These are phyloP conservation scores for Pseudopipra pipra DNA, from an alignment of 2,113 vertebrate genomes.

Conservation along the genomic window DNA sequence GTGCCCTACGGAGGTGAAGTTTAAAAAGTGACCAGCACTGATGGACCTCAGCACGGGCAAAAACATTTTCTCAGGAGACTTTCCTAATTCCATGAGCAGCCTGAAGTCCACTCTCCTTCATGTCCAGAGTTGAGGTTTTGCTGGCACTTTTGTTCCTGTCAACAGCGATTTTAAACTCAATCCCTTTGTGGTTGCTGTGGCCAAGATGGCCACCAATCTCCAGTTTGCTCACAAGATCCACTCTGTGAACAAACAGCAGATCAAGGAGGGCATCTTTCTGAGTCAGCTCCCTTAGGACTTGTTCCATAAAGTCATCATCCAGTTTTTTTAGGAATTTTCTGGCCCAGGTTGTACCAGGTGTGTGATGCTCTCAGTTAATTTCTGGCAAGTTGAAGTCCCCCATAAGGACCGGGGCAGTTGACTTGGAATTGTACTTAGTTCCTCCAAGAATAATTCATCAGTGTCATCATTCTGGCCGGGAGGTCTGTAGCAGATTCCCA, in stretches of 20 bases:
- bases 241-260: neutral
- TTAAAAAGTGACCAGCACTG: neutral
- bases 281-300: fast-evolving
- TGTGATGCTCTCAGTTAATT: no score
- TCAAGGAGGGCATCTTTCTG: neutral
- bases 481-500: no score
- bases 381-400: no score
- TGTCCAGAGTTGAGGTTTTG: neutral
- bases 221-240: neutral
- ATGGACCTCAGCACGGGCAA: neutral
- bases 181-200: neutral
- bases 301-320: neutral
- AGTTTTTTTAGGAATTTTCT: neutral
- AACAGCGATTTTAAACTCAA: neutral
- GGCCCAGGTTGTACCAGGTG: neutral
- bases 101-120: neutral
- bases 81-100: neutral
- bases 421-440: no score
- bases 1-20: neutral
- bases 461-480: no score
- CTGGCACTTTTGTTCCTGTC: neutral
- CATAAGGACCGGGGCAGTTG: no score
- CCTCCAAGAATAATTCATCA: no score
- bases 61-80: neutral
- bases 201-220: neutral